A percentile compares a stretch with the other conserved stretches of the same genome.
Conservation (phyloP, 2,113 vertebrate species). For the Grantiella picta region DNA sequence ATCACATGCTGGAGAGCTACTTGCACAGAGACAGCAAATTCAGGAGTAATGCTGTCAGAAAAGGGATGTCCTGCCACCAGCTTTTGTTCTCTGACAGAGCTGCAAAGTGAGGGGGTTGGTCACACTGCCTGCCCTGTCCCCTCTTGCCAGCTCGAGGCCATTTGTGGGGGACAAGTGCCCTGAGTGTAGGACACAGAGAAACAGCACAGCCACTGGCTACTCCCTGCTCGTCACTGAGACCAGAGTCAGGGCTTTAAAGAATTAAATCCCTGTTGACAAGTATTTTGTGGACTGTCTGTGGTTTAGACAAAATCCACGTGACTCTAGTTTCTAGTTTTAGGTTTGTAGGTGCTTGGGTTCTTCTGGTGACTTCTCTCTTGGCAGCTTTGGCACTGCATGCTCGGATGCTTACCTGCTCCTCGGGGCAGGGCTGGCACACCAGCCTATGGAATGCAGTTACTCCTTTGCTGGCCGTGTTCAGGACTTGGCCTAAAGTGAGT, state of each 20-base stretch:
- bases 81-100: neutral
- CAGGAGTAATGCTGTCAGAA: neutral
- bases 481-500: neutral
- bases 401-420: rapidly evolving
- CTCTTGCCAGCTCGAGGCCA: neutral
- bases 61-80: neutral
- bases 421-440: neutral
- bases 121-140: rapidly evolving
- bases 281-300: neutral
- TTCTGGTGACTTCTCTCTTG: neutral
- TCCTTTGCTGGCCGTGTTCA: neutral
- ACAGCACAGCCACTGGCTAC: neutral
- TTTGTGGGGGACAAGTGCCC: neutral
- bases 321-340: neutral
- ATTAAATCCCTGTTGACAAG: neutral
- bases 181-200: neutral
- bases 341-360: neutral
- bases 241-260: neutral
- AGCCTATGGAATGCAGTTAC: rapidly evolving
- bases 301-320: neutral
- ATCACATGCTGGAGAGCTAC: neutral
- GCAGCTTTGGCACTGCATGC: neutral
- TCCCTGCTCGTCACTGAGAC: neutral
- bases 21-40: neutral
- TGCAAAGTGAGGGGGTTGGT: rapidly evolving